Evolutionary conservation across 2,113 vertebrate genomes (phyloP).

Genomic region (human): GRCh38 chr13:43084001-43084500

Average conservation of each 20-base stretch:
- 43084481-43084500: background rate
- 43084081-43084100: background rate
- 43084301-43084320: background rate
- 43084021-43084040: background rate
- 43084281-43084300: background rate
- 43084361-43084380: background rate
- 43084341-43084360: slow-evolving; percentile 19
- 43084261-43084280: background rate
- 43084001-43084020: background rate
- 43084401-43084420: background rate
- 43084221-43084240: background rate
- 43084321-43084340: background rate
- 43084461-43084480: background rate
- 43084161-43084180: background rate
- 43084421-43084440: background rate
- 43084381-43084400: background rate
- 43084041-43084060: background rate
- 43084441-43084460: slow-evolving; percentile 9
- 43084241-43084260: background rate
- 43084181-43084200: background rate
- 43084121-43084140: background rate
- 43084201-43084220: background rate
- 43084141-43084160: background rate
- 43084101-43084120: background rate
- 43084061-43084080: background rate